Evolutionary conservation across 2,888 invertebrate species (phyloP).

Genomic region (Digitonthophagus gazella): DNA sequence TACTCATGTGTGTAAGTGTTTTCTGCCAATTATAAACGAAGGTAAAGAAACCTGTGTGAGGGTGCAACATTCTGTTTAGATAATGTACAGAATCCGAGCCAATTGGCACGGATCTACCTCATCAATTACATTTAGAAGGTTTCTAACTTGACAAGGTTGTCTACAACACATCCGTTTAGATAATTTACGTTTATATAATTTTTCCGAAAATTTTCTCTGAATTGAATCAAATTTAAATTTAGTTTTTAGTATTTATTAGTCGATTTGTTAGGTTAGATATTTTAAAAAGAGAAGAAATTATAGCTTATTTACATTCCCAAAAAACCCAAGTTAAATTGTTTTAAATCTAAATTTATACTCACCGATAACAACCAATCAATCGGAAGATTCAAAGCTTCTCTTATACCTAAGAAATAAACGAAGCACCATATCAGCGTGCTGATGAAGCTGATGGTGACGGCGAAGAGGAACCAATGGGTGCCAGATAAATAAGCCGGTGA

Average conservation of each 20-base stretch:
- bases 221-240: no score
- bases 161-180: background rate
- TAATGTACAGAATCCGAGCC: background rate
- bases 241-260: no score
- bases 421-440: conserved; percentile 78
- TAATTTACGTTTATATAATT: background rate
- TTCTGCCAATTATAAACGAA: background rate
- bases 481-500: conserved; percentile 64
- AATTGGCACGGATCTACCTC: background rate
- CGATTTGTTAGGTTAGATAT: no score
- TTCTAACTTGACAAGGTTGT: background rate
- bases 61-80: background rate
- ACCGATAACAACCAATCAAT: conserved; percentile 84
- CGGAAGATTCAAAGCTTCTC: conserved; percentile 74
- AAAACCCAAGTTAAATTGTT: background rate
- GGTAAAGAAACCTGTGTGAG: background rate
- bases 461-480: conserved; percentile 83
- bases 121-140: background rate
- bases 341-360: conserved; percentile 52
- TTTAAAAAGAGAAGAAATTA: background rate
- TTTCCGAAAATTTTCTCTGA: no score
- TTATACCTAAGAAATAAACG: conserved; percentile 75
- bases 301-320: no score
- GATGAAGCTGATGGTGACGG: conserved; percentile 79
- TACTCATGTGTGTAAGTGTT: background rate